A percentile compares a stretch with the other conserved stretches of the same genome.
phyloP scores from a whole-genome alignment of 2,797 vertebrate species.

The Neosilurus hyrtlii region DNA sequence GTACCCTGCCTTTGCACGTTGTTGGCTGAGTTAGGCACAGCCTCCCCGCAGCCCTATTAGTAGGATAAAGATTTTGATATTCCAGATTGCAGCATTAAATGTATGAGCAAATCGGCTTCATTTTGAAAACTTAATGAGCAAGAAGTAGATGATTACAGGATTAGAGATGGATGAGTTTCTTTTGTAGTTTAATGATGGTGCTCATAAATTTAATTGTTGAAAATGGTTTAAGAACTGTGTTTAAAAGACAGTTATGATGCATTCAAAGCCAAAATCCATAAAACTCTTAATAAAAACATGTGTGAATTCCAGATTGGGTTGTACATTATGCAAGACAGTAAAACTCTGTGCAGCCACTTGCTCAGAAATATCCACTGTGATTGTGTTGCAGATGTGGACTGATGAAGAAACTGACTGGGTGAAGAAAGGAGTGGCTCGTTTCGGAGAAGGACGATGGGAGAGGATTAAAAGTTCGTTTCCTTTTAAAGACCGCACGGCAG shows the following conservation, averaged over 20 bases:
- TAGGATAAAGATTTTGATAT: too few species aligned
- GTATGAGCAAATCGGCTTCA: not conserved
- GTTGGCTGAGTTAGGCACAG: too few species aligned
- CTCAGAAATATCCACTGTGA: constrained; percentile 12
- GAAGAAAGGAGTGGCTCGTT: constrained; percentile 66
- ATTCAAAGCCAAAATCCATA: not conserved
- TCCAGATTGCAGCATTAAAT: too few species aligned
- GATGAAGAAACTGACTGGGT: constrained; percentile 63
- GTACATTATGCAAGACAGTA: not conserved
- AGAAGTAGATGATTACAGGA: not conserved
- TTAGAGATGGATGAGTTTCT: not conserved
- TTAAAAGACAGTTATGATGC: not conserved
- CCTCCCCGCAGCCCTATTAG: too few species aligned
- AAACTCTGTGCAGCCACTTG: not conserved
- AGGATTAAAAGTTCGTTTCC: constrained; percentile 59
- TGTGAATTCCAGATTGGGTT: not conserved
- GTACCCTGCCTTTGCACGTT: too few species aligned
- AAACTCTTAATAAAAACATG: not conserved
- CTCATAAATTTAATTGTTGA: not conserved
- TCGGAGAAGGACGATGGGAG: constrained; percentile 73
- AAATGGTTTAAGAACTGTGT: not conserved
- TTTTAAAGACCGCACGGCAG: constrained; percentile 64
- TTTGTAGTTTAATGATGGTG: not conserved
- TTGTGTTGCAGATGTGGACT: constrained; percentile 70
- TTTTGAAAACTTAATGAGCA: not conserved